Evolutionary conservation across 2,888 invertebrate genomes (phyloP).

Genomic region (Eupithecia exiguata): DNA sequence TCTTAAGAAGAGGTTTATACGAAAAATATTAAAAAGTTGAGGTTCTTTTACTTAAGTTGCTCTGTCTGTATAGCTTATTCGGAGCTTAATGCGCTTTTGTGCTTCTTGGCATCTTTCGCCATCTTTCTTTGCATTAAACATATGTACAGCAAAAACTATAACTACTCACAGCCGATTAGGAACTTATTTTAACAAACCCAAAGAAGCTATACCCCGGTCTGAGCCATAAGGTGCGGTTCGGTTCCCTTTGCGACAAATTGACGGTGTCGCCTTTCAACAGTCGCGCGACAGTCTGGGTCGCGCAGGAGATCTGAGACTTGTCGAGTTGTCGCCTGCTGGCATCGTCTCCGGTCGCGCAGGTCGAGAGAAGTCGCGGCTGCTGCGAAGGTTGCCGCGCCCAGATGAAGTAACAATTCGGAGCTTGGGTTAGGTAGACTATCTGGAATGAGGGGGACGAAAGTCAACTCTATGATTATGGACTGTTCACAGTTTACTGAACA

Average conservation of each 20-base stretch:
- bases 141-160: slow-evolving; percentile 24
- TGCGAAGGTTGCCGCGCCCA: slow-evolving; percentile 59
- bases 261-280: slow-evolving; percentile 66
- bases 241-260: slow-evolving; percentile 71
- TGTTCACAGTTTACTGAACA: no score
- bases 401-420: slow-evolving; percentile 72
- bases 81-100: not conserved
- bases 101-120: not conserved
- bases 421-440: slow-evolving; percentile 72
- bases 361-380: slow-evolving; percentile 58
- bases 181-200: slow-evolving; percentile 76
- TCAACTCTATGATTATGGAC: not conserved
- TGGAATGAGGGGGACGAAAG: slow-evolving; percentile 46
- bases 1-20: no score
- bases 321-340: slow-evolving; percentile 56
- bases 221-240: slow-evolving; percentile 70
- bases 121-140: not conserved
- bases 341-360: slow-evolving; percentile 72
- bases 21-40: no score
- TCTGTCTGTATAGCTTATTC: no score
- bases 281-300: slow-evolving; percentile 67
- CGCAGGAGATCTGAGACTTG: slow-evolving; percentile 73
- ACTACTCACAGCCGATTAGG: slow-evolving; percentile 70
- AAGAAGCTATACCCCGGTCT: slow-evolving; percentile 71
- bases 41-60: no score